Conservation (phyloP, 2,888 invertebrate genomes). For the Acleris emargana region DNA sequence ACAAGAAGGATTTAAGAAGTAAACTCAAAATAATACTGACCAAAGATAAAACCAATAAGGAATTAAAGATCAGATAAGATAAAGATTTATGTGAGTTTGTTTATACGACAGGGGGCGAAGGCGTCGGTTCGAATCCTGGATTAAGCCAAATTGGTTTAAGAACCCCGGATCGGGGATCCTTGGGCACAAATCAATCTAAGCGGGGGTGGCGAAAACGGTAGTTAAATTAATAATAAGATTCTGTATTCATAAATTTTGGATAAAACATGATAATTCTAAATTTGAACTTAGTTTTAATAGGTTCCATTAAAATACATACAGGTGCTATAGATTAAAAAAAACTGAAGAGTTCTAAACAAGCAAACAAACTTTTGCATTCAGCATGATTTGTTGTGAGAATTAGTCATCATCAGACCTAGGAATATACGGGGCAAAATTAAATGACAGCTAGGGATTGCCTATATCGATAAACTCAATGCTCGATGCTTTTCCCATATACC, state of each 20-base stretch:
- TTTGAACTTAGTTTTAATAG: no score
- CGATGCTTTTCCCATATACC: no score
- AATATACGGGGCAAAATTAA: no score
- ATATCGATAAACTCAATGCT: no score
- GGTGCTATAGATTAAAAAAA: no score
- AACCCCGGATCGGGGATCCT: conserved; percentile 55
- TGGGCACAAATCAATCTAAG: conserved; percentile 65
- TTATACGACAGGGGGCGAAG: conserved; percentile 45
- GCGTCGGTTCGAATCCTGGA: conserved; percentile 68
- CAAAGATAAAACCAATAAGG: conserved; percentile 30
- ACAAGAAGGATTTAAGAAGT: not conserved
- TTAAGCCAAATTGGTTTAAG: conserved; percentile 77
- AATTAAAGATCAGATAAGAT: conserved; percentile 36
- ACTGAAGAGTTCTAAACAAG: no score
- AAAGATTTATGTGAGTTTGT: conserved; percentile 37
- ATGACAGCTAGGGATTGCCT: no score
- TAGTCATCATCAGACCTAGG: no score
- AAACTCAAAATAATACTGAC: conserved; percentile 16
- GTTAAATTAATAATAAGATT: conserved; percentile 1
- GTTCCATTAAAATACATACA: no score
- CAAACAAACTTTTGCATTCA: no score
- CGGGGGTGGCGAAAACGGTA: conserved; percentile 2
- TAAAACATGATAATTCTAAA: no score
- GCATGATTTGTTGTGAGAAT: no score
- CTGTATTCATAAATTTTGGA: not conserved